A percentile compares a stretch with the other conserved stretches of the same genome.
Conservation (phyloP, 2,888 invertebrate species). For the Eumerus sabulonum region DNA sequence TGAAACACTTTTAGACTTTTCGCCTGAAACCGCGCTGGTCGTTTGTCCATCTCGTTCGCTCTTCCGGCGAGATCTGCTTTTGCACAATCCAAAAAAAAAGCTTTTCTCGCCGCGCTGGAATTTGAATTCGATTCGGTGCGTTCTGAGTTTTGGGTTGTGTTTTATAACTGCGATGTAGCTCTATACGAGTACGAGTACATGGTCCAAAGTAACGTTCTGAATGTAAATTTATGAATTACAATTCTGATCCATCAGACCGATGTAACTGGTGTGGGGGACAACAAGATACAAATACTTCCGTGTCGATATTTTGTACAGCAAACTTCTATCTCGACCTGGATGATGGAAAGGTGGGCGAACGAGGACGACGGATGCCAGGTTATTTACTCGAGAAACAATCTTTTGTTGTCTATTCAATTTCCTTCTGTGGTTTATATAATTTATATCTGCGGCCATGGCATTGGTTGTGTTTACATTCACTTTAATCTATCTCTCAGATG, state of each 20-base stretch:
- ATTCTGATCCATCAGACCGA: constrained; percentile 40
- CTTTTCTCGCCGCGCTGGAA: no score
- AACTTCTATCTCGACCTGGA: background rate
- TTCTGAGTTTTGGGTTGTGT: background rate
- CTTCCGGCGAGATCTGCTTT: no score
- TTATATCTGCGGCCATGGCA: constrained; percentile 59
- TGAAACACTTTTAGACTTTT: constrained; percentile 71
- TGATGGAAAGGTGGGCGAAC: constrained; percentile 9
- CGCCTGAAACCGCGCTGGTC: constrained; percentile 50
- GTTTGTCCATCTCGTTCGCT: constrained; percentile 7
- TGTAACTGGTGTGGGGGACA: constrained; percentile 34
- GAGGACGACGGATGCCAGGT: constrained; percentile 43
- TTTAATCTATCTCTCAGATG: constrained; percentile 34
- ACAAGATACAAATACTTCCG: background rate
- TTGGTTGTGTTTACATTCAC: constrained; percentile 64
- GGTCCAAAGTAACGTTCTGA: constrained; percentile 44
- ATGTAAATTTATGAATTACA: constrained; percentile 69
- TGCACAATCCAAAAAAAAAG: no score
- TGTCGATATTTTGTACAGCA: background rate
- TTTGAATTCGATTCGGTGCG: background rate
- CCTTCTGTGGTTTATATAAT: constrained; percentile 67
- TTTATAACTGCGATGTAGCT: constrained; percentile 2
- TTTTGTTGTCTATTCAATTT: constrained; percentile 69
- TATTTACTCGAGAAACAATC: constrained; percentile 67
- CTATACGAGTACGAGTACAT: no score